Percentiles rank a stretch among this genome's conserved stretches.
Evolutionary conservation across 2,888 invertebrate species (phyloP).

Genomic region (Dendrolimus pini): DNA sequence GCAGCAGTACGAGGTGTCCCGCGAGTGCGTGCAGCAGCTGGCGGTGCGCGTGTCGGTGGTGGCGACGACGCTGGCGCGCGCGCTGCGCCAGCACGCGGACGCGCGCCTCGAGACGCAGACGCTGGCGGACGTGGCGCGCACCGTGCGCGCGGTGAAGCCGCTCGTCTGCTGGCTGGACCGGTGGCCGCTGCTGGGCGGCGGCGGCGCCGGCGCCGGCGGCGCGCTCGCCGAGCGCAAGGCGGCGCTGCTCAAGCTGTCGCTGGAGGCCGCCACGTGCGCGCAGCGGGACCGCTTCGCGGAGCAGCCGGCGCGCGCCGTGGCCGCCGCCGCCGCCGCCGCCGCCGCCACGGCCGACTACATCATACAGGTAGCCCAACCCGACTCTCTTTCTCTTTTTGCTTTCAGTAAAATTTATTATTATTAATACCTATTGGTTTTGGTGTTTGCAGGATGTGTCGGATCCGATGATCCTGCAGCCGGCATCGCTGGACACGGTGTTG

Average conservation of each 20-base stretch:
- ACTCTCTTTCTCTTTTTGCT: too few species aligned
- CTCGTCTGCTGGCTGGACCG: conserved; percentile 94
- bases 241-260: conserved; percentile 84
- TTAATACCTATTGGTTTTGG: background rate
- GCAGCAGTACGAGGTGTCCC: conserved; percentile 93
- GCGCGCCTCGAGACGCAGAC: conserved; percentile 86
- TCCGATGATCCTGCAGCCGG: conserved; percentile 93
- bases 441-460: conserved; percentile 83
- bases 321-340: conserved; percentile 83
- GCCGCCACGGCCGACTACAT: conserved; percentile 89
- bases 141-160: conserved; percentile 90
- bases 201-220: conserved; percentile 26
- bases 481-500: conserved; percentile 91
- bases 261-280: conserved; percentile 93
- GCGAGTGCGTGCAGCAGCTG: conserved; percentile 94
- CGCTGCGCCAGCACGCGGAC: conserved; percentile 81
- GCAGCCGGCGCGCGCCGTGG: conserved; percentile 86
- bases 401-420: too few species aligned
- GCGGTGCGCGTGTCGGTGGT: conserved; percentile 90
- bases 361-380: conserved; percentile 78
- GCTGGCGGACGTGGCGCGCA: conserved; percentile 90
- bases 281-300: conserved; percentile 94
- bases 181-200: conserved; percentile 31
- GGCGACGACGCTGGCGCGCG: conserved; percentile 83
- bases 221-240: conserved; percentile 54